A percentile compares a stretch with the other conserved stretches of the same genome.
These are phyloP conservation scores for Sterrhoptilus dennistouni DNA, from an alignment of 2,113 vertebrate genomes.

Conservation along the genomic window DNA sequence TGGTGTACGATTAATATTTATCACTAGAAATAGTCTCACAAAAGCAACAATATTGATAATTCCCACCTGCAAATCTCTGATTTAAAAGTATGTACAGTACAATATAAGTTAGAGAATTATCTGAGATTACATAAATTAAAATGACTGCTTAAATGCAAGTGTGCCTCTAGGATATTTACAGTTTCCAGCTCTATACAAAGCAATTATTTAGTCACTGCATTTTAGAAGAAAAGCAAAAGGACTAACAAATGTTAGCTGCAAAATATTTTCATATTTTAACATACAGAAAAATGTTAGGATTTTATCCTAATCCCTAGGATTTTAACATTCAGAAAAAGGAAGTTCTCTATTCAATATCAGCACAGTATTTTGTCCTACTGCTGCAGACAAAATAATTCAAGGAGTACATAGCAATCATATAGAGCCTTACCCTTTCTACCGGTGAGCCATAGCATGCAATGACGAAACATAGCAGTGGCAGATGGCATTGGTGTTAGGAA, in stretches of 20 bases:
- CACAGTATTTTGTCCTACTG: neutral
- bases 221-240: constrained; percentile 15
- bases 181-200: neutral
- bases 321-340: neutral
- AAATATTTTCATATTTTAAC: constrained; percentile 40
- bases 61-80: neutral
- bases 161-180: neutral
- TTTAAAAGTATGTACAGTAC: neutral
- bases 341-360: neutral
- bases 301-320: neutral
- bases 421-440: constrained; percentile 96
- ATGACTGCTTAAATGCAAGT: neutral
- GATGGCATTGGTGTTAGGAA: constrained; percentile 91
- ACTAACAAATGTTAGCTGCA: neutral
- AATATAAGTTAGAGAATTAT: neutral
- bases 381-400: constrained; percentile 25
- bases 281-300: neutral
- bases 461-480: constrained; percentile 97
- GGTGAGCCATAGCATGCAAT: constrained; percentile 99
- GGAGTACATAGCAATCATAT: constrained; percentile 60
- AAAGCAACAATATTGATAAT: neutral
- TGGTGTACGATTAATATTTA: neutral
- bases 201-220: neutral
- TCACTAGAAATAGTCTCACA: neutral
- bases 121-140: neutral